Percentiles rank a stretch among this genome's conserved stretches.
Evolutionary conservation across 2,888 invertebrate species (phyloP).

Genomic region (Agrenia bidenticulata): DNA sequence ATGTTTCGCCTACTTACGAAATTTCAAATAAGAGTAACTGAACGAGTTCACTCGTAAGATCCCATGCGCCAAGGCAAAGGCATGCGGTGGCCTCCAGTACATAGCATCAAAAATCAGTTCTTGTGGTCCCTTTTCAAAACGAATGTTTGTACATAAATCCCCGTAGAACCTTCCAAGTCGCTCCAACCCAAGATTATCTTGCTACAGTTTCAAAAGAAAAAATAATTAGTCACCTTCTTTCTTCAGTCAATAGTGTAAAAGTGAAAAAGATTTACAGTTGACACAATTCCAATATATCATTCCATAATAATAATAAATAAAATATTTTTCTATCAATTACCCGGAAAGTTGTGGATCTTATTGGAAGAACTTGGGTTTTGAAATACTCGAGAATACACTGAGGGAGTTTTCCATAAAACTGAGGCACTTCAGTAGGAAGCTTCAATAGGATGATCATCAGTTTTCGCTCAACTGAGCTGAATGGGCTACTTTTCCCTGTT

Average conservation of each 20-base stretch:
- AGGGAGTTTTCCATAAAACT: not conserved
- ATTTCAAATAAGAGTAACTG: slow-evolving; percentile 3
- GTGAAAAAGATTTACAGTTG: too few relatives aligned
- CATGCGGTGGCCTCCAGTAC: slow-evolving; percentile 20
- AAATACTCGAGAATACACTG: not conserved
- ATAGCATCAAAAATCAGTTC: slow-evolving; percentile 10
- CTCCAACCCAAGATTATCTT: slow-evolving; percentile 1
- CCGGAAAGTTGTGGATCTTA: not conserved
- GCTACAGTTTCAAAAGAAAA: not conserved
- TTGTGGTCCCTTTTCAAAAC: not conserved
- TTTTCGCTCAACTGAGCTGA: too few relatives aligned
- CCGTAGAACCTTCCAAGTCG: slow-evolving; percentile 25
- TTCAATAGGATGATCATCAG: too few relatives aligned
- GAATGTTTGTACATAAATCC: slow-evolving; percentile 2
- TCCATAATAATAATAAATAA: too few relatives aligned
- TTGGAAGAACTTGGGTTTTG: not conserved
- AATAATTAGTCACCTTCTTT: too few relatives aligned
- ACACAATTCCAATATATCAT: too few relatives aligned
- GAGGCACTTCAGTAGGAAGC: too few relatives aligned
- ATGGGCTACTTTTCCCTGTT: too few relatives aligned
- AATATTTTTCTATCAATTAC: too few relatives aligned
- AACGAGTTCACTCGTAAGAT: slow-evolving; percentile 7
- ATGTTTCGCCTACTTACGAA: not conserved
- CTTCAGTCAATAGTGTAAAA: too few relatives aligned
- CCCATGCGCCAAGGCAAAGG: slow-evolving; percentile 18